Base-by-base conservation (phyloP, 2,888 invertebrate genomes). In the Meteorus cinctellus region DNA sequence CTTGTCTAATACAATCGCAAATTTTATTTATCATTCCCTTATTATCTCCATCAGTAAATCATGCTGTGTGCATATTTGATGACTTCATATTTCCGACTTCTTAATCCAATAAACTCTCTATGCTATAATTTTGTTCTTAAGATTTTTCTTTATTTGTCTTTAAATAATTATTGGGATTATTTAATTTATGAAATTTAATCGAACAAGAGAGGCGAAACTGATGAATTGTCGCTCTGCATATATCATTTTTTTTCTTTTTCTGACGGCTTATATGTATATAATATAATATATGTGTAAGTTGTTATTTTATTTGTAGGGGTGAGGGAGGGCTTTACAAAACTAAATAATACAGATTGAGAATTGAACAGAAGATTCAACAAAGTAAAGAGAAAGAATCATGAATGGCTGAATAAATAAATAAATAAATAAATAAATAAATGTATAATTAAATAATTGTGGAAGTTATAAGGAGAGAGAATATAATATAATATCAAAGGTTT, bases 61-160 rank as follows among this genome's bases (percentile, higher is more conserved):
- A 31, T 27, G 27, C 14, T 27, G 34, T 65, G 34, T 41, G 19
- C 36, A 41, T 65, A 34, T 36, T 65, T 36, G 19, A 65, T 65
- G 62, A 4, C 5, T 29, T 62, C 14, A 62, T 41, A 65, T 65
- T 19, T 65, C 65, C 41, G 24, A 36, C 41, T 36, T 19, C 65
- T 65, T 65, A 65, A 65, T 65, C 65, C 65, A 65, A n/a, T 65
- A n/a, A 55, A 41, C 65, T 31, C 63, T 63, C 63, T 63, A 63
- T 34, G 12, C 63, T 31, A 63, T 2, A 27, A 31, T n/a, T 63
- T 6, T 63, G 10, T 14, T 16, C 6, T 60, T 19, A 34, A 34
- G 4, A 34, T 63, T 63, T n/a, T 16, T 16, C 0, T 34, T 29
- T 3, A 34, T 16, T 16, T n/a, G 31, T 62, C 24, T 62, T 12